Evolutionary conservation across 2,888 invertebrate genomes (phyloP).

Genomic region (Hermaeophaga mercurialis): DNA sequence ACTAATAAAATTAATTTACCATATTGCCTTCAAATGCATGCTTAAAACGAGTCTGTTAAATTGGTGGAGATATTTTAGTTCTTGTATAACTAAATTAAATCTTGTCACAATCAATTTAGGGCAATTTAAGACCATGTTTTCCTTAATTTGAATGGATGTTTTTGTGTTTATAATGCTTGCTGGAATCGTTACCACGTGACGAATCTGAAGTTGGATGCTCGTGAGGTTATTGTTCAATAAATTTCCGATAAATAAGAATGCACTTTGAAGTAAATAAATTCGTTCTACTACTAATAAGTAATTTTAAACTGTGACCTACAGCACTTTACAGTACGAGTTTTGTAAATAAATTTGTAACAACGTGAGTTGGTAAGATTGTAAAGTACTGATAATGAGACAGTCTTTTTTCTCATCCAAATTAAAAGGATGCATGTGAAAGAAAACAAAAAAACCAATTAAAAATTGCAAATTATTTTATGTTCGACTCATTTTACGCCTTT

Average conservation of each 20-base stretch:
- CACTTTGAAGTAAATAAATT: too few species aligned
- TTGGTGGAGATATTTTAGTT: slow-evolving; percentile 33
- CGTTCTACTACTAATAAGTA: too few species aligned
- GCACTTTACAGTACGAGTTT: too few species aligned
- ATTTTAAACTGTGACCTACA: too few species aligned
- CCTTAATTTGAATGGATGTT: slow-evolving; percentile 34
- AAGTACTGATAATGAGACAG: too few species aligned
- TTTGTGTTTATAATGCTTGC: slow-evolving; percentile 17
- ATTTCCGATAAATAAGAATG: too few species aligned
- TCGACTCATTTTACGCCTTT: slow-evolving; percentile 7
- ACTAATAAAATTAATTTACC: slow-evolving; percentile 24
- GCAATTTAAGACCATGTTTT: slow-evolving; percentile 48
- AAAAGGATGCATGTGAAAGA: too few species aligned
- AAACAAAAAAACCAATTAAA: background rate
- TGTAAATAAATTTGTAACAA: too few species aligned
- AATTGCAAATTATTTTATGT: background rate
- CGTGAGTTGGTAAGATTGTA: too few species aligned
- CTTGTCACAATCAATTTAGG: slow-evolving; percentile 55
- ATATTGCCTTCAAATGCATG: slow-evolving; percentile 29
- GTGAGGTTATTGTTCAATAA: too few species aligned
- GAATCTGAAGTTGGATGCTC: too few species aligned
- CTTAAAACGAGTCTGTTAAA: slow-evolving; percentile 32
- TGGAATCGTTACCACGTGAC: background rate
- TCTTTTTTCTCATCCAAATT: too few species aligned
- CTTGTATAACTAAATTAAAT: slow-evolving; percentile 49